These are phyloP conservation scores for Petrocephalus schoutedeni DNA, from an alignment of 2,797 vertebrate genomes.

Conservation along the genomic window DNA sequence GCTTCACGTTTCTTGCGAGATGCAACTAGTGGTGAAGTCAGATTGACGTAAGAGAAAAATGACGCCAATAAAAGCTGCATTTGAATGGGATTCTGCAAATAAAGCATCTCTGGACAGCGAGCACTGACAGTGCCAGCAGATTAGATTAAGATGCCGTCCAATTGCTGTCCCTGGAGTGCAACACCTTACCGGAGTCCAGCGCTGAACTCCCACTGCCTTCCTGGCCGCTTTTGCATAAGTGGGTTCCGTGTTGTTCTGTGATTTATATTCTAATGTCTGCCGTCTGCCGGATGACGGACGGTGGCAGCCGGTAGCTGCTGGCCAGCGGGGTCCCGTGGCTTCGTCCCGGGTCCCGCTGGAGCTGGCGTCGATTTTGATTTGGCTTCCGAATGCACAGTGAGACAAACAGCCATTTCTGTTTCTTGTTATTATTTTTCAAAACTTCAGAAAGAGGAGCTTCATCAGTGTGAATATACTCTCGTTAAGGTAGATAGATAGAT, in stretches of 20 bases:
- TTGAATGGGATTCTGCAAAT: not conserved
- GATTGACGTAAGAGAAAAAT: constrained; percentile 5
- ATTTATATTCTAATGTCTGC: constrained; percentile 23
- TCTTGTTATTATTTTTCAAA: constrained; percentile 19
- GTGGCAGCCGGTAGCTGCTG: not conserved
- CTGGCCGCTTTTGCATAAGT: constrained; percentile 22
- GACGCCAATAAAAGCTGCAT: constrained; percentile 15
- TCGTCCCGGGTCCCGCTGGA: not conserved
- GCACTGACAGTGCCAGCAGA: not conserved
- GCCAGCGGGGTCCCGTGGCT: not conserved
- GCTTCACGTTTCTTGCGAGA: not conserved
- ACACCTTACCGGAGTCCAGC: not conserved
- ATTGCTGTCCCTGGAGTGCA: not conserved
- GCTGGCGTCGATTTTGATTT: constrained; percentile 11
- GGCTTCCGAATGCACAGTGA: constrained; percentile 11
- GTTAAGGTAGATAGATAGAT: not conserved
- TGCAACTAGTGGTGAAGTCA: not conserved
- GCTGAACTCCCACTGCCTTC: constrained; percentile 24
- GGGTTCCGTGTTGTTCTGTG: constrained; percentile 8
- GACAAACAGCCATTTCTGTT: not conserved
- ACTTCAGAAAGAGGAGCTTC: not conserved
- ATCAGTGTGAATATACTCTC: not conserved
- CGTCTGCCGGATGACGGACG: constrained; percentile 21
- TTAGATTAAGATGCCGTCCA: constrained; percentile 21
- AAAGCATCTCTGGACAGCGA: not conserved